A percentile compares a stretch with the other conserved stretches of the same genome.
These are phyloP conservation scores for Muntiacus reevesi DNA, from an alignment of 2,113 vertebrate species.

Conservation along the genomic window DNA sequence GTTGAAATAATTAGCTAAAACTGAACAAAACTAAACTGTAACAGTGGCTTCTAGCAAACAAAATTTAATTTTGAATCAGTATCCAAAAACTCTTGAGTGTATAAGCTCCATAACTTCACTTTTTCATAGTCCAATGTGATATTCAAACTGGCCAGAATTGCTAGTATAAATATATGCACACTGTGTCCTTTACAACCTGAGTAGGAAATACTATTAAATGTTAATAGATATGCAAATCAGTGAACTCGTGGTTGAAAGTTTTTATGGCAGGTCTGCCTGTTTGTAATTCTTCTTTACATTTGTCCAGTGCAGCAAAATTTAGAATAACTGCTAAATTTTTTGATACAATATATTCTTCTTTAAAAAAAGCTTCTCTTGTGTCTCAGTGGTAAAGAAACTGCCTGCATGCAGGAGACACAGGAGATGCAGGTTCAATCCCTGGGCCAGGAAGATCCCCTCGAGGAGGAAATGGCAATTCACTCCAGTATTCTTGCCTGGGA, in stretches of 20 bases:
- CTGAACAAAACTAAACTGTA: conserved; percentile 7
- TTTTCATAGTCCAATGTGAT: not conserved
- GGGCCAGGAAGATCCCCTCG: not conserved
- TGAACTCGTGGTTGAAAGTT: not conserved
- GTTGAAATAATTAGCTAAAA: not conserved
- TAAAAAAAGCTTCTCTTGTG: not conserved
- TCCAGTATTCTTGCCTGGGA: not conserved
- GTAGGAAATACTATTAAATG: not conserved
- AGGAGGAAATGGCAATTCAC: not conserved
- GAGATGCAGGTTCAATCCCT: not conserved
- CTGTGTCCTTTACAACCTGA: not conserved
- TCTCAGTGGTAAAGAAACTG: not conserved
- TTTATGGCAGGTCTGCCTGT: not conserved
- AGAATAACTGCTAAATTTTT: not conserved
- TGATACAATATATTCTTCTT: not conserved
- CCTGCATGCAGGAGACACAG: not conserved
- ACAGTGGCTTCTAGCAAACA: not conserved
- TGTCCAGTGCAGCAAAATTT: not conserved
- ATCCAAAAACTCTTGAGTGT: not conserved
- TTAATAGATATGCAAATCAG: not conserved
- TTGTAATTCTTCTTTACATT: not conserved
- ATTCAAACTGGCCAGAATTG: not conserved
- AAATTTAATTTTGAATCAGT: conserved; percentile 5
- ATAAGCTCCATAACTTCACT: not conserved
- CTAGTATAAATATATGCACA: not conserved